Evolutionary conservation across 2,888 invertebrate genomes (phyloP), one percentile per base, ranked within the genome.

Genomic region (Tineola bisselliella): DNA sequence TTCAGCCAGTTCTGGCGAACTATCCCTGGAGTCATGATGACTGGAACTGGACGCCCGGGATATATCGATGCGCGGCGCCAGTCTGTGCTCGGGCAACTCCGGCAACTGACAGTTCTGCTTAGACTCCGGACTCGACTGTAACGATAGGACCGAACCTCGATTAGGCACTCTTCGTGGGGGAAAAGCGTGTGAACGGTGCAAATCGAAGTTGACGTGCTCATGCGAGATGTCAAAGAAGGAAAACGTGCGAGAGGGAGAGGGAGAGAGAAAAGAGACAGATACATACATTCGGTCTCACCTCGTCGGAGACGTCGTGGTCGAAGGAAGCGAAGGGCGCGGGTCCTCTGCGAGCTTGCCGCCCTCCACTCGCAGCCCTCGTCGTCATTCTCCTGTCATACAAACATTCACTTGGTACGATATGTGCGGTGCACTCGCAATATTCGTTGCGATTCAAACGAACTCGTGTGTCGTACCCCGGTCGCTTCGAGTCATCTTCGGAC

Each of bases 271-370:
- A 62, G 61, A 33, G 60, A 66, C 63, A 66, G 84, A 87, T 89
- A 89, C 89, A 81, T 89, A 89, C 89, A 77, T 88, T 84, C 65
- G 86, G 80, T 75, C 89, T 91, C 83, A 93, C 90, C 89, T 94
- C 94, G 86, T 94, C 94, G 73, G 93, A 93, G 79, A 91, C 90
- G 89, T 94, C 94, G 81, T 84, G 84, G 89, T 96, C 96, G 87
- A 96, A 95, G 72, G 96, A 96, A 77, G 96, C 96, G 83, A 96
- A 94, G 76, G 96, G 96, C 74, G 96, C 96, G 76, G 95, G 95
- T 77, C 96, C 96, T 88, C 94, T 92, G 82, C 94, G 92, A 88
- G 91, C 90, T 88, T 93, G 93, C 67, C 80, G 77, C 75, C 67
- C 56, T 25, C 25, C 30, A 25, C 17, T n/a, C 48, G 48, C 48